Percentiles rank a stretch among this genome's conserved stretches.
phyloP scores from a whole-genome alignment of 2,888 invertebrate species.

The Galerucella calmariensis region DNA sequence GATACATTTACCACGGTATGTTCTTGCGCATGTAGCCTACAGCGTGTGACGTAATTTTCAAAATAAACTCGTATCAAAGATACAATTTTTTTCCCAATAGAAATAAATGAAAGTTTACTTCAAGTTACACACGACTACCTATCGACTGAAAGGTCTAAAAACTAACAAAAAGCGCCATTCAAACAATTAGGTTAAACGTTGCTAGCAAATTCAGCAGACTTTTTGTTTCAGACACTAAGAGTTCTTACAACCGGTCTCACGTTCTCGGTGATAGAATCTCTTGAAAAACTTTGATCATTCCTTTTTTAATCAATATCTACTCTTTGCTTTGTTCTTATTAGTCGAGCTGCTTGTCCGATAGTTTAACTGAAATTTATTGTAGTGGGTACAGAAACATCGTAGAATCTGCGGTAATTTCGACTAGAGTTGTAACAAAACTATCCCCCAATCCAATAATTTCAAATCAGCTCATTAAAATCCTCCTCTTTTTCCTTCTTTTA shows the following conservation, averaged over 20 bases:
- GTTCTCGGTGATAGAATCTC: constrained; percentile 23
- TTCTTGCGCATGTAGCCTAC: too few relatives aligned
- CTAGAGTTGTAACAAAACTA: too few relatives aligned
- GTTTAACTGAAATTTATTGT: too few relatives aligned
- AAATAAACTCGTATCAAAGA: neutral
- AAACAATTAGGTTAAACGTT: constrained; percentile 39
- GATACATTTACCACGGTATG: too few relatives aligned
- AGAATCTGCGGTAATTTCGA: too few relatives aligned
- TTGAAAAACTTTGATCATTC: constrained; percentile 29
- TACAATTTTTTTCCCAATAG: neutral
- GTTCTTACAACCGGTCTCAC: constrained; percentile 25
- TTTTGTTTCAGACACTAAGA: constrained; percentile 36
- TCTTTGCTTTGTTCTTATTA: constrained; percentile 9
- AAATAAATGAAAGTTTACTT: constrained; percentile 20
- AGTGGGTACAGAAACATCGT: too few relatives aligned
- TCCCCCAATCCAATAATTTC: too few relatives aligned
- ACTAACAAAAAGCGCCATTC: constrained; percentile 30
- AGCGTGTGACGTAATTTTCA: too few relatives aligned
- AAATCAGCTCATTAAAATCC: too few relatives aligned
- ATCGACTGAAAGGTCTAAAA: constrained; percentile 11
- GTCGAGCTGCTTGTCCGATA: neutral
- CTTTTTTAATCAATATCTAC: constrained; percentile 35
- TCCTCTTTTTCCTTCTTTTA: too few relatives aligned
- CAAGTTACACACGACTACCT: constrained; percentile 18
- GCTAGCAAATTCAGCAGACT: constrained; percentile 35